Conservation (phyloP, 2,113 vertebrate species). For the Astur gentilis region DNA sequence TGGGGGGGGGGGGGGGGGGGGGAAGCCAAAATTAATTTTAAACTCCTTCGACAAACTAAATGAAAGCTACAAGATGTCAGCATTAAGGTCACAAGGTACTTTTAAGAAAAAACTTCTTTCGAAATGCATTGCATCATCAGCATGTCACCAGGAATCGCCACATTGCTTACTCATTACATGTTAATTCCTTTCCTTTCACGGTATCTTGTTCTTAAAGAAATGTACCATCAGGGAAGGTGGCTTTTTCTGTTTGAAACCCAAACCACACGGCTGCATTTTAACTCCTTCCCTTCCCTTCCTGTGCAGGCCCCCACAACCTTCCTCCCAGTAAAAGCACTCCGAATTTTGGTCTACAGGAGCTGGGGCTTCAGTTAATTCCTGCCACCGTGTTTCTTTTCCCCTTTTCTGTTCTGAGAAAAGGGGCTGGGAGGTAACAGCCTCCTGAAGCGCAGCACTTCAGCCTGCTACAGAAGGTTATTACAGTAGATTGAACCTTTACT, state of each 20-base stretch:
- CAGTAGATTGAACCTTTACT: not conserved
- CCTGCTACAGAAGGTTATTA: not conserved
- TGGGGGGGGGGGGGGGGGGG: fast-evolving
- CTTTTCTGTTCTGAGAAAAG: not conserved
- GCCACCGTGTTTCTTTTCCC: not conserved
- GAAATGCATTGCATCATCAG: not conserved
- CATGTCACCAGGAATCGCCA: not conserved
- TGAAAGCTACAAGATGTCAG: not conserved
- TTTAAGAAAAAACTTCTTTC: not conserved
- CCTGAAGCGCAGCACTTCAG: not conserved
- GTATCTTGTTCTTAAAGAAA: not conserved
- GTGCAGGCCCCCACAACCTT: not conserved
- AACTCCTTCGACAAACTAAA: not conserved
- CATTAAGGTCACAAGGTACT: not conserved
- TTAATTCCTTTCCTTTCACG: not conserved
- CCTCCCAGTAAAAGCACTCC: not conserved
- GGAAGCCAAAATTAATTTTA: not conserved
- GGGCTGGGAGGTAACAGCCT: not conserved
- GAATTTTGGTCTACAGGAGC: not conserved
- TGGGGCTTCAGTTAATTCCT: not conserved
- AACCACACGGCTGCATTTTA: not conserved
- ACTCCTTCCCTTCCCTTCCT: not conserved
- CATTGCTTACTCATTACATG: not conserved
- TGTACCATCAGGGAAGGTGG: not conserved
- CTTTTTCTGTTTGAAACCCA: not conserved